Percentiles rank a stretch among this genome's conserved stretches.
These are phyloP conservation scores for Reticulitermes lucifugus DNA, from an alignment of 2,888 invertebrate species.

Conservation along the genomic window DNA sequence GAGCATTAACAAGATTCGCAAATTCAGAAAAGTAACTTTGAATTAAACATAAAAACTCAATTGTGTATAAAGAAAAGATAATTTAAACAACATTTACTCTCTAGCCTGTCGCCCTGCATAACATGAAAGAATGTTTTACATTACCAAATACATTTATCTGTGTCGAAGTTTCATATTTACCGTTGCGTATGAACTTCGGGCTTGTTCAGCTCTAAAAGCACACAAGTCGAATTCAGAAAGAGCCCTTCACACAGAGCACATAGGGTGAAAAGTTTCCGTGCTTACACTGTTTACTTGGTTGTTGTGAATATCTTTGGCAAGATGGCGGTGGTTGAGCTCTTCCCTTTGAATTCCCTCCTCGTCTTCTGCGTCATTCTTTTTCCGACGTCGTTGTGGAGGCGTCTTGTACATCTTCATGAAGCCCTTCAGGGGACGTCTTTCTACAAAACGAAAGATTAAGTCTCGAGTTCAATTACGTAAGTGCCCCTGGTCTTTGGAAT, in stretches of 20 bases:
- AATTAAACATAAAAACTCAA: too few species aligned
- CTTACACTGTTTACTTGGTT: constrained; percentile 55
- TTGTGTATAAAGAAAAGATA: too few species aligned
- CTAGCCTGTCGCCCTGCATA: too few species aligned
- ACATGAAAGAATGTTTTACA: too few species aligned
- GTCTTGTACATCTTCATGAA: constrained; percentile 70
- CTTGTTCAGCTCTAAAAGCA: too few species aligned
- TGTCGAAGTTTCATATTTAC: too few species aligned
- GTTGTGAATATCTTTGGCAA: constrained; percentile 64
- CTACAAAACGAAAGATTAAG: constrained; percentile 56
- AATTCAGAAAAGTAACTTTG: too few species aligned
- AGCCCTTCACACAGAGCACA: neutral
- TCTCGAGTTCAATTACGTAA: constrained; percentile 3
- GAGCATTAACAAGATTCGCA: too few species aligned
- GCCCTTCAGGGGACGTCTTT: constrained; percentile 65
- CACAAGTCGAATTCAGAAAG: too few species aligned
- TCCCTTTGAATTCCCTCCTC: constrained; percentile 57
- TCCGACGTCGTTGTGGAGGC: constrained; percentile 63
- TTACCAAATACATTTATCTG: too few species aligned
- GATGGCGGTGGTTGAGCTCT: constrained; percentile 56
- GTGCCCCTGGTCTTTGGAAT: constrained; percentile 5
- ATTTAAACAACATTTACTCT: too few species aligned
- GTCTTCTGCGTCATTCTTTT: constrained; percentile 65
- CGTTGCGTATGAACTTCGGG: neutral
- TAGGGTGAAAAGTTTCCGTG: neutral